Conservation (phyloP, 2,113 vertebrate species). For the Brachionichthys hirsutus region DNA sequence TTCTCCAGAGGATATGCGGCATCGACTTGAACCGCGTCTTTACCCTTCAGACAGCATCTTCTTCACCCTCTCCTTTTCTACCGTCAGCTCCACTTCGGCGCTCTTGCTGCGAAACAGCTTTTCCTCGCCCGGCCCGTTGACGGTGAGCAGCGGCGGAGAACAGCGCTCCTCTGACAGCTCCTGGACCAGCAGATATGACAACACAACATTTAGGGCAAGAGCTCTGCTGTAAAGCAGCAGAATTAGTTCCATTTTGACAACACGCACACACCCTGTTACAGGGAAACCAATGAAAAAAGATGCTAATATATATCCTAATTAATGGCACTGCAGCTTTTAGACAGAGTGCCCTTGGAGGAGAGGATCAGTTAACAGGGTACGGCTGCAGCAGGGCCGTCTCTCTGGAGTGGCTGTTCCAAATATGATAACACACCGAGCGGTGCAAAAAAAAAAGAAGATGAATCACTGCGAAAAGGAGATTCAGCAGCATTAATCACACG, state of each 20-base stretch:
- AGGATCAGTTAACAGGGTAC: no score
- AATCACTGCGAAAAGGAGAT: no score
- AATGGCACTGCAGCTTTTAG: no score
- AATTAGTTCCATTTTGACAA: background rate
- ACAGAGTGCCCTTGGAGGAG: no score
- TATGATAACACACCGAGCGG: no score
- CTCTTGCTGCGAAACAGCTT: constrained; percentile 93
- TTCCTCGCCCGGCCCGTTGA: constrained; percentile 90
- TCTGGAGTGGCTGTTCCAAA: no score
- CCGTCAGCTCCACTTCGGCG: constrained; percentile 83
- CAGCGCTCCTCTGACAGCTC: constrained; percentile 73
- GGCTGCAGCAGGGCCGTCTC: no score
- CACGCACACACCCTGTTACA: background rate
- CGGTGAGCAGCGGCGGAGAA: constrained; percentile 73
- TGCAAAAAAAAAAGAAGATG: no score
- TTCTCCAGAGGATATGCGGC: background rate
- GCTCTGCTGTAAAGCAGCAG: background rate
- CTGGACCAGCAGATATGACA: constrained; percentile 33
- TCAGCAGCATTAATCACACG: no score
- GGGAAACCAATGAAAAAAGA: background rate
- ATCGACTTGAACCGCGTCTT: constrained; percentile 6
- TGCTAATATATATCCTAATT: no score
- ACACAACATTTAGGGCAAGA: constrained; percentile 12
- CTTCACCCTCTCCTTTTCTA: constrained; percentile 88
- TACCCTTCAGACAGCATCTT: constrained; percentile 96